These are phyloP conservation scores for Bufo gargarizans DNA, from an alignment of 2,113 vertebrate genomes.

Conservation along the genomic window DNA sequence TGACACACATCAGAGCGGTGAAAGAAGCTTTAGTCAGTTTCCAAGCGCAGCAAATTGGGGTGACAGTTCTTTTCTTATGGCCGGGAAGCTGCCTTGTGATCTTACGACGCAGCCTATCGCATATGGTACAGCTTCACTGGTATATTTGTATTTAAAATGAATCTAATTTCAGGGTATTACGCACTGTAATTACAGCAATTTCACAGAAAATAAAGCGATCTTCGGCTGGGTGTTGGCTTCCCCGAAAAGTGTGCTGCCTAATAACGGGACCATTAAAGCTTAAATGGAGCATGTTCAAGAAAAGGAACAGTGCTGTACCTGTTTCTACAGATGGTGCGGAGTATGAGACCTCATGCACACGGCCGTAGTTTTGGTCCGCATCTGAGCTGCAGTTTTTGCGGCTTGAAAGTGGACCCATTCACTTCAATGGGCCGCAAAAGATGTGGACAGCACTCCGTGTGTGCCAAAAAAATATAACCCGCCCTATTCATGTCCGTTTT, in stretches of 20 bases:
- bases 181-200: slow-evolving; percentile 43
- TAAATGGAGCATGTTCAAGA: slow-evolving; percentile 16
- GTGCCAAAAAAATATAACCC: no score
- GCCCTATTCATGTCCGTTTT: no score
- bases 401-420: no score
- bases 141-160: slow-evolving; percentile 49
- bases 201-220: slow-evolving; percentile 19
- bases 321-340: background rate
- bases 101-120: background rate
- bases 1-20: slow-evolving; percentile 7
- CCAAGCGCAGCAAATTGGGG: slow-evolving; percentile 25
- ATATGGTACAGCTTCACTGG: slow-evolving; percentile 29
- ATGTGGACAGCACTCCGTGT: no score
- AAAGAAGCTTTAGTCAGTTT: slow-evolving; percentile 16
- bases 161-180: slow-evolving; percentile 43
- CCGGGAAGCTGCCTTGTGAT: background rate
- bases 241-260: slow-evolving; percentile 20
- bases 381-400: no score
- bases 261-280: slow-evolving; percentile 12
- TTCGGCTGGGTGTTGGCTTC: slow-evolving; percentile 14
- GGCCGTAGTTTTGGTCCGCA: no score
- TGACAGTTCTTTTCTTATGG: slow-evolving; percentile 27
- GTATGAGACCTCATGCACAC: background rate
- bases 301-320: background rate
- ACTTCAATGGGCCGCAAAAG: no score